Evolutionary conservation across 2,113 vertebrate genomes (phyloP), one percentile per base, ranked within the genome.

Genomic region (Microtus ochrogaster): DNA sequence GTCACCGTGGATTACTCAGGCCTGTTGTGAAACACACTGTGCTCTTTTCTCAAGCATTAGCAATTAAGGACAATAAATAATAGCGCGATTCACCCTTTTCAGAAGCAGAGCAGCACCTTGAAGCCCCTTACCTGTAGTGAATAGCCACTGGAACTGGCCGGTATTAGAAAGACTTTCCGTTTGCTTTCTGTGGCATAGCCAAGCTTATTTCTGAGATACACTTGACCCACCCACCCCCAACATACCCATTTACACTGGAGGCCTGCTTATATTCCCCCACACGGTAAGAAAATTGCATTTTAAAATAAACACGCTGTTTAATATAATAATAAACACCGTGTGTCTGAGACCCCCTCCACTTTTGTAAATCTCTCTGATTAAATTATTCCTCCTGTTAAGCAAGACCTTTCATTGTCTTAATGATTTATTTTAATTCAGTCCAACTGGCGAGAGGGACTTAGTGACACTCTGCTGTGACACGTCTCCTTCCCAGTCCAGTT

Each of bases 401-500:
- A 98, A 96, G 36, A 55, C 92, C 65, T 77, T 94, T 97, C 97
- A 97, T 97, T 98, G 87, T 97, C 68, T 89, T 96, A 95, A 96
- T 97, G 94, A 97, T 98, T 98, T 98, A 95, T 94, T 97, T 97
- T 96, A 97, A 98, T 98, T 94, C 70, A 92, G 39, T 96, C 85
- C 89, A 93, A 97, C 21, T 94, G 84, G 90, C 96, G 97, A 97
- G 95, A 96, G 96, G 93, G 85, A 97, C 98, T 93, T 79, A 97
- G 97, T 90, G 84, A 83, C 96, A 92, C 97, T 98, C 95, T 97
- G 84, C 95, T 97, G 91, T 95, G 90, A 95, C 91, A 95, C 95
- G 93, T 95, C 97, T 98, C 96, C 94, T 93, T 98, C 92, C 91
- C 94, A 83, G 82, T 97, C 96, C 96, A 98, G 91, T 97, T 98